These are phyloP conservation scores for Phyllotreta striolata DNA, from an alignment of 2,888 invertebrate species.

Conservation along the genomic window DNA sequence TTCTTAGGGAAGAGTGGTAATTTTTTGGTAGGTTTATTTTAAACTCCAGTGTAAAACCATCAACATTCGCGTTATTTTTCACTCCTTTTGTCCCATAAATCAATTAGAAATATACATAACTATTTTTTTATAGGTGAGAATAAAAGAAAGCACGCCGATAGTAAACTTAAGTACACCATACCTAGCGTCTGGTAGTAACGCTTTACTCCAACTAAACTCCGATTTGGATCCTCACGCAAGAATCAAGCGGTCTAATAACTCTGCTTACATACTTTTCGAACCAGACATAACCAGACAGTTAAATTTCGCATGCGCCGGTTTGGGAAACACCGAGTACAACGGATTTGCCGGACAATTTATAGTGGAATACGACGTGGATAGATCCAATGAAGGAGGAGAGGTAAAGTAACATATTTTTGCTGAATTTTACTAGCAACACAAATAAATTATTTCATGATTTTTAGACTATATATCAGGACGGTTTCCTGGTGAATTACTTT, in stretches of 20 bases:
- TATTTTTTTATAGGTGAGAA: constrained; percentile 60
- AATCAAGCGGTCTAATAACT: constrained; percentile 41
- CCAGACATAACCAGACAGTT: constrained; percentile 69
- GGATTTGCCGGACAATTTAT: constrained; percentile 71
- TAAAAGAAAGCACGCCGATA: constrained; percentile 69
- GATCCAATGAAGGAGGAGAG: constrained; percentile 66
- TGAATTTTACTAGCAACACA: constrained; percentile 7
- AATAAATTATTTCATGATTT: constrained; percentile 12
- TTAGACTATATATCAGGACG: constrained; percentile 68
- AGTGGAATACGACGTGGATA: constrained; percentile 72
- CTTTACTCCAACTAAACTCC: constrained; percentile 65
- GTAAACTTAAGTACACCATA: constrained; percentile 68
- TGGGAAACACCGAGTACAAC: constrained; percentile 50
- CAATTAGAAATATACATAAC: neutral
- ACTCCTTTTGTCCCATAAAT: too few relatives aligned
- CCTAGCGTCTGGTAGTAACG: constrained; percentile 68
- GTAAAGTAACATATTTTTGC: constrained; percentile 36
- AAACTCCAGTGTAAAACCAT: too few relatives aligned
- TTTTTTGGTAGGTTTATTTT: too few relatives aligned
- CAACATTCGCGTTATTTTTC: too few relatives aligned
- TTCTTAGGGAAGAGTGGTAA: too few relatives aligned
- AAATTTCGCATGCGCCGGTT: constrained; percentile 58
- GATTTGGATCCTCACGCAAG: constrained; percentile 54
- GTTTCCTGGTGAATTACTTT: constrained; percentile 78
- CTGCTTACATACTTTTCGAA: constrained; percentile 62